A percentile compares a stretch with the other conserved stretches of the same genome.
These are phyloP conservation scores for Saxidomus purpurata DNA, from an alignment of 1,140 invertebrate species.

Conservation along the genomic window DNA sequence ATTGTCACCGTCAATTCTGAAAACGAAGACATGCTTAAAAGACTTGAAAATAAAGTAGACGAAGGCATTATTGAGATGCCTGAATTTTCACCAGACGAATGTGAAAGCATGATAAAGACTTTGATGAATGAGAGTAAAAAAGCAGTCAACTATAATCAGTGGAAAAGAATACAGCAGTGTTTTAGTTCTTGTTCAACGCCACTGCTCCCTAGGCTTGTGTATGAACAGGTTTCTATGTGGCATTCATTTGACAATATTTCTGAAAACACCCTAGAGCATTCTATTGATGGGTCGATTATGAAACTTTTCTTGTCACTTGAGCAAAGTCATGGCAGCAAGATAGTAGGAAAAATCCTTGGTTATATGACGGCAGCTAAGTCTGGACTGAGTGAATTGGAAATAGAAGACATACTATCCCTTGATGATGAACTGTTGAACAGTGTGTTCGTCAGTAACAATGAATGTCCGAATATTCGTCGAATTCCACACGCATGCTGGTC, in stretches of 20 bases:
- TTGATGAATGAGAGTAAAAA: conserved; percentile 87
- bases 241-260: conserved; percentile 74
- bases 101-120: conserved; percentile 76
- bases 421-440: conserved; percentile 82
- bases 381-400: conserved; percentile 82
- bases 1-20: conserved; percentile 79
- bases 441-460: conserved; percentile 64
- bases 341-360: conserved; percentile 84
- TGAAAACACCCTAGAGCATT: conserved; percentile 57
- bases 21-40: conserved; percentile 70
- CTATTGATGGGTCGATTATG: conserved; percentile 69
- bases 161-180: conserved; percentile 76
- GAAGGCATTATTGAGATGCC: conserved; percentile 73
- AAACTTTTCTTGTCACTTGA: conserved; percentile 80
- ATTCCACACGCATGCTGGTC: conserved; percentile 78
- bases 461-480: conserved; percentile 73
- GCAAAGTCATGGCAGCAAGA: conserved; percentile 73
- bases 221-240: conserved; percentile 73
- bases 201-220: conserved; percentile 75
- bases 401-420: conserved; percentile 83
- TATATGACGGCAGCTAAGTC: conserved; percentile 86
- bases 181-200: conserved; percentile 73
- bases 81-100: conserved; percentile 72
- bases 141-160: conserved; percentile 88
- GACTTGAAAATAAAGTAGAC: conserved; percentile 74